Percentiles rank a stretch among this genome's conserved stretches.
phyloP scores from a whole-genome alignment of 2,797 vertebrate genomes.

The Paguma larvata region DNA sequence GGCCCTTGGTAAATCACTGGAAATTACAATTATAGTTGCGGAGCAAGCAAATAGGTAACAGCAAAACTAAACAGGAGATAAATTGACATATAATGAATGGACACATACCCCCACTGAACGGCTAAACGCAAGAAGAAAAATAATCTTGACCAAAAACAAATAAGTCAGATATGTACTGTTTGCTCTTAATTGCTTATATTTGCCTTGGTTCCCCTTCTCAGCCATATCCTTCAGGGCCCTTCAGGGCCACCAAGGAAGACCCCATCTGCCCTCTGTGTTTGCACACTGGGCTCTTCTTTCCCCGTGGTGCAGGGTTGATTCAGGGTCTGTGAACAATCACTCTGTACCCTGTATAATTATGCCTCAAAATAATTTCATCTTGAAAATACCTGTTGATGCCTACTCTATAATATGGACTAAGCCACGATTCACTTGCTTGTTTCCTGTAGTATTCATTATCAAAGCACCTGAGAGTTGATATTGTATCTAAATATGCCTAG shows the following conservation, averaged over 20 bases:
- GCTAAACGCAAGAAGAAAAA: slow-evolving; percentile 29
- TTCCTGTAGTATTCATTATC: background rate
- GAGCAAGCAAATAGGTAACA: background rate
- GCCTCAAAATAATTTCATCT: slow-evolving; percentile 38
- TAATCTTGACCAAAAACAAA: slow-evolving; percentile 51
- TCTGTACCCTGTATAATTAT: background rate
- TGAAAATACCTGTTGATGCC: slow-evolving; percentile 29
- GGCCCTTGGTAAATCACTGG: background rate
- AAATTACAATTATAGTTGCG: background rate
- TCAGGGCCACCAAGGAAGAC: background rate
- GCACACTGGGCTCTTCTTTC: background rate
- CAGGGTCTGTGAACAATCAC: background rate
- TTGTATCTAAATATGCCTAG: background rate
- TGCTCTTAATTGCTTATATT: background rate
- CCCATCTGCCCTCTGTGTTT: background rate
- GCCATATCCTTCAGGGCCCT: background rate
- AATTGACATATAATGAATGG: background rate
- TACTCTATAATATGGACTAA: background rate
- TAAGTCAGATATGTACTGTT: background rate
- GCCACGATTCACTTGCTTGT: background rate
- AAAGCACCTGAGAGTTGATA: background rate
- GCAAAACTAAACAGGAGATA: background rate
- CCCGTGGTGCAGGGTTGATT: background rate
- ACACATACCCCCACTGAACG: background rate
- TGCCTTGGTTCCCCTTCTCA: background rate